These are phyloP conservation scores for Tigriopus japonicus DNA, from an alignment of 1,140 invertebrate genomes.

Conservation along the genomic window DNA sequence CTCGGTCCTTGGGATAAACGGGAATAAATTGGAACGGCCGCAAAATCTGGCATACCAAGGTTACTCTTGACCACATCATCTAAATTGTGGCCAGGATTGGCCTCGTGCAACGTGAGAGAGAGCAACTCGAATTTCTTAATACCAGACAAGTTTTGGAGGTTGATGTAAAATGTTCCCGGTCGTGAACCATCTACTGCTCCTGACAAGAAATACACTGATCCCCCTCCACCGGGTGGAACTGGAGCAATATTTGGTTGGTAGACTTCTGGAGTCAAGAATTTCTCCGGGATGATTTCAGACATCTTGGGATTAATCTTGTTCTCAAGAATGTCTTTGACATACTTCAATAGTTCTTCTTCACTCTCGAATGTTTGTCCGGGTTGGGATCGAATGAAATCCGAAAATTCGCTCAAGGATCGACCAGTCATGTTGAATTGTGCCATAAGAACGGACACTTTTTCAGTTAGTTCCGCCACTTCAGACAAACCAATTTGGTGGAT, in stretches of 20 bases:
- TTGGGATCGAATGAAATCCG: background rate
- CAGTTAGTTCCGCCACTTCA: background rate
- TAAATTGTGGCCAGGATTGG: conserved; percentile 21
- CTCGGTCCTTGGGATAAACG: background rate
- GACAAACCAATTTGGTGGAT: background rate
- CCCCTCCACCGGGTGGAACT: background rate
- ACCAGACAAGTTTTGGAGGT: background rate
- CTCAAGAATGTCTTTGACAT: background rate
- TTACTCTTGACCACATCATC: background rate
- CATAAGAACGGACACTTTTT: background rate
- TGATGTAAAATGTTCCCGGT: background rate
- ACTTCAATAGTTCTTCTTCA: background rate
- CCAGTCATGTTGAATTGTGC: background rate
- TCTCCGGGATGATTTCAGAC: background rate
- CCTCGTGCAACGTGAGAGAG: conserved; percentile 25
- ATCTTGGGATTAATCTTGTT: background rate
- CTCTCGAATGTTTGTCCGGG: background rate
- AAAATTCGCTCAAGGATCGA: background rate
- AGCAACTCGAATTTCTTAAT: conserved; percentile 23
- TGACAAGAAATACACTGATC: background rate
- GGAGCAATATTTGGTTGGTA: background rate
- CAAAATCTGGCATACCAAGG: too few relatives aligned
- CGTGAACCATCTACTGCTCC: conserved; percentile 1
- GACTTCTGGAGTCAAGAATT: background rate
- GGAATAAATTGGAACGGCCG: too few relatives aligned